Percentiles rank a stretch among this genome's conserved stretches.
These are phyloP conservation scores for Drosophila nr. perissopoda DNA, from an alignment of 2,888 invertebrate species.

Conservation along the genomic window DNA sequence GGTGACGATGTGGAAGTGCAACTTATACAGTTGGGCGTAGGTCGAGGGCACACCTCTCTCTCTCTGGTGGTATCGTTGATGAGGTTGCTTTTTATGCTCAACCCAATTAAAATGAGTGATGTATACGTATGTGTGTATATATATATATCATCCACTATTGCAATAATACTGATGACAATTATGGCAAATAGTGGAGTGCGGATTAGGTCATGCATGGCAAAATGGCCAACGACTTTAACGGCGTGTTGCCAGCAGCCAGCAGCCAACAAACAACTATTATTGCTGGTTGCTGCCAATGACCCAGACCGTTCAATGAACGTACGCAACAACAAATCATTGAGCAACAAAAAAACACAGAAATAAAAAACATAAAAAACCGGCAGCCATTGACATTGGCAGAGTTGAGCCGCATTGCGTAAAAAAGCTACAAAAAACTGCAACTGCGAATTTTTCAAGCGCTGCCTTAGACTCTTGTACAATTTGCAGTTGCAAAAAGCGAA, in stretches of 20 bases:
- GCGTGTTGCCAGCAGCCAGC: constrained; percentile 19
- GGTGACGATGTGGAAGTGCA: constrained; percentile 11
- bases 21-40: constrained; percentile 51
- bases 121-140: not conserved
- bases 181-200: constrained; percentile 54
- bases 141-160: constrained; percentile 3
- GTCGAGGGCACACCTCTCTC: constrained; percentile 45
- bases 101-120: constrained; percentile 57
- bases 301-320: constrained; percentile 53
- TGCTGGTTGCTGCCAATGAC: constrained; percentile 49
- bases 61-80: constrained; percentile 20
- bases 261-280: constrained; percentile 4
- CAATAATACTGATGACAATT: constrained; percentile 55
- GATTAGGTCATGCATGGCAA: constrained; percentile 66
- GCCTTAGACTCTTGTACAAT: constrained; percentile 21
- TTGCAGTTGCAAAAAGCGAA: constrained; percentile 52
- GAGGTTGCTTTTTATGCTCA: constrained; percentile 19
- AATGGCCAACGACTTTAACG: constrained; percentile 52
- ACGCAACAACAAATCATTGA: constrained; percentile 34
- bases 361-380: constrained; percentile 9
- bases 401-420: constrained; percentile 52
- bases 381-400: constrained; percentile 58
- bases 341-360: constrained; percentile 1
- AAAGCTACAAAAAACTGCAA: constrained; percentile 18
- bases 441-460: constrained; percentile 26